Evolutionary conservation across 2,113 vertebrate species (phyloP), one percentile per base, ranked within the genome.

Genomic region (Thalassoma bifasciatum): DNA sequence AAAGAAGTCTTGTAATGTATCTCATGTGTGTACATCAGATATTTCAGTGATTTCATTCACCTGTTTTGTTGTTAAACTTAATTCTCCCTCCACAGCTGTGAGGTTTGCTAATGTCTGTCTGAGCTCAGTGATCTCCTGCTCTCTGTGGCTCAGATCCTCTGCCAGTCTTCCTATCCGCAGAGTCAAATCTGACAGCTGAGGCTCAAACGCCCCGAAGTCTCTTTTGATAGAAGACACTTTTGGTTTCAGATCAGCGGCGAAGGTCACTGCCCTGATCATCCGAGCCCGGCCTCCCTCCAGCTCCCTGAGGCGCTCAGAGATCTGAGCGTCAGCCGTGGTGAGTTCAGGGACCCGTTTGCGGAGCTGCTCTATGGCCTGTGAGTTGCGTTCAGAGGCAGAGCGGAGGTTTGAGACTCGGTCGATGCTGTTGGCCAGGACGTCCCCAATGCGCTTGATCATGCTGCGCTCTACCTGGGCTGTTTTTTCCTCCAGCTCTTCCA

Each of bases 231-330:
- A 88, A 23, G 93, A 89, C 1, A 98, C 92, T 66, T 96, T 98
- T 23, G 97, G 97, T 82, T 96, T 97, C 16, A 99, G 94, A 80
- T 98, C 97, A 16, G 92, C 92, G 64, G 97, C 96, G 74, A 98
- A 99, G 8, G 90, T 94, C 66, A 96, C 89, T 0, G 96, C 95
- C 67, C 94, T 94, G 24, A 97, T 80, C 75, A 99, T 73, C 70
- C 96, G 97, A 2, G 95, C 95, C 72, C 96, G 93, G 67, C 94
- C 92, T 47, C 95, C 91, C 92, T 99, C 97, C 1, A 99, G 92
- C 72, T 90, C 92, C 89, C 92, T 42, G 86, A 99, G 75, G 10
- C 91, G 94, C 1, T 94, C 80, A 0, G 93, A 90, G 24, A 96
- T 89, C 64, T 88, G 87, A 13, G 38, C 63, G 38, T 96, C 94